These are phyloP conservation scores for Lasiommata megera DNA, from an alignment of 2,888 invertebrate species.

Conservation along the genomic window DNA sequence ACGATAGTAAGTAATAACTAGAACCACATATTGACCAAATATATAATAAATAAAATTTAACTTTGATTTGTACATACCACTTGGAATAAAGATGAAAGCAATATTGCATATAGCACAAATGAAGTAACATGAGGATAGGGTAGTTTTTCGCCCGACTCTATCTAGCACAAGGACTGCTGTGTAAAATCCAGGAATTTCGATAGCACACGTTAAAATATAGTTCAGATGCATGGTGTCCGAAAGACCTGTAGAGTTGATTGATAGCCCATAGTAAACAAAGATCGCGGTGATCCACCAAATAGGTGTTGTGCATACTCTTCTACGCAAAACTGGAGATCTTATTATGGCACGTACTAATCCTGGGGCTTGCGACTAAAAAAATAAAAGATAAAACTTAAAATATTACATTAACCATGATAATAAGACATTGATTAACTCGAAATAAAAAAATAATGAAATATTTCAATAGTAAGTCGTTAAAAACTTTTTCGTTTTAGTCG, in stretches of 20 bases:
- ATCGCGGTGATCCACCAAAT: slow-evolving; percentile 85
- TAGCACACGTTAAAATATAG: slow-evolving; percentile 81
- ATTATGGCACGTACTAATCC: slow-evolving; percentile 57
- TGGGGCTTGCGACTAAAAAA: slow-evolving; percentile 8
- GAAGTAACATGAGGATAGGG: slow-evolving; percentile 76
- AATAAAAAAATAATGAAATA: no score
- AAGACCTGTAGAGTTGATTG: slow-evolving; percentile 83
- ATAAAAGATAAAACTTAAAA: no score
- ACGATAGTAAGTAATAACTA: no score
- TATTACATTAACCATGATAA: no score
- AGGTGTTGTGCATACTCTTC: slow-evolving; percentile 76
- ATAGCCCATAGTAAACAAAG: slow-evolving; percentile 85
- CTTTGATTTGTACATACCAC: slow-evolving; percentile 33
- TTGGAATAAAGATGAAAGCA: slow-evolving; percentile 33
- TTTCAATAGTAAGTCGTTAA: no score
- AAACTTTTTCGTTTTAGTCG: no score
- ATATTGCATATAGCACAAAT: slow-evolving; percentile 33
- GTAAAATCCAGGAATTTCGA: slow-evolving; percentile 86
- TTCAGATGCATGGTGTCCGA: slow-evolving; percentile 84
- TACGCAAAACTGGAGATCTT: slow-evolving; percentile 70
- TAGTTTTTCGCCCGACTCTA: slow-evolving; percentile 80
- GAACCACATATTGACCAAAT: no score
- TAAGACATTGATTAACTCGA: no score
- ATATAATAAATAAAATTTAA: not conserved
- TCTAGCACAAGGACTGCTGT: slow-evolving; percentile 82